Evolutionary conservation across 2,888 invertebrate genomes (phyloP).

Genomic region (Coecobrya sp.): DNA sequence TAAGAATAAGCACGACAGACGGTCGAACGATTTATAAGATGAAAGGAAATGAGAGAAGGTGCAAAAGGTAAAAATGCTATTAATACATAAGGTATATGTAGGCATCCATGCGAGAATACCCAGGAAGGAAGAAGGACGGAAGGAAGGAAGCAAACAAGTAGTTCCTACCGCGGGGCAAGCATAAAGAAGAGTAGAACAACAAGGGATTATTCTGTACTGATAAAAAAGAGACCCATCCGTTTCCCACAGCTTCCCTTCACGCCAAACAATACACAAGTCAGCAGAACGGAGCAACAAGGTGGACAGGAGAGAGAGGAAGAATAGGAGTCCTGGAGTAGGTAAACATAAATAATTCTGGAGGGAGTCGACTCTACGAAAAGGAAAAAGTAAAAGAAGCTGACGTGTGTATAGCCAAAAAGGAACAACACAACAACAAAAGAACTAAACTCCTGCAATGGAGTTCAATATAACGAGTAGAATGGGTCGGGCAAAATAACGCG

Average conservation of each 20-base stretch:
- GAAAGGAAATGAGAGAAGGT: slow-evolving; percentile 17
- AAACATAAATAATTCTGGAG: slow-evolving; percentile 30
- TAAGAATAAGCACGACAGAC: slow-evolving; percentile 45
- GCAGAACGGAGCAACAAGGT: slow-evolving; percentile 35
- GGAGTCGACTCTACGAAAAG: slow-evolving; percentile 26
- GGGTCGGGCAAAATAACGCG: too few species aligned
- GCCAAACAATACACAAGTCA: slow-evolving; percentile 15
- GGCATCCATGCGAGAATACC: not conserved
- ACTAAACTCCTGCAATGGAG: not conserved
- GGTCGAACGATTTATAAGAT: slow-evolving; percentile 1
- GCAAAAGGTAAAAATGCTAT: not conserved
- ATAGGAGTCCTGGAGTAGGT: not conserved
- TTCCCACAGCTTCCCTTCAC: slow-evolving; percentile 63
- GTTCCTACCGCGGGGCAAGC: not conserved
- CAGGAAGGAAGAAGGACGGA: slow-evolving; percentile 44
- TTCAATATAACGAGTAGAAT: too few species aligned
- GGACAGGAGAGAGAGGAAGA: not conserved
- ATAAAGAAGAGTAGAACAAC: not conserved
- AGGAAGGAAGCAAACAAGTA: slow-evolving; percentile 54
- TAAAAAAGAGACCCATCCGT: slow-evolving; percentile 16
- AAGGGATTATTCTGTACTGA: not conserved
- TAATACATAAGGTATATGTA: not conserved
- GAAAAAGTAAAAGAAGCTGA: not conserved
- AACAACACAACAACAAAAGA: not conserved
- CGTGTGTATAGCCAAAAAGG: not conserved